phyloP scores from a whole-genome alignment of 2,888 invertebrate genomes.

The Agrochola lota region DNA sequence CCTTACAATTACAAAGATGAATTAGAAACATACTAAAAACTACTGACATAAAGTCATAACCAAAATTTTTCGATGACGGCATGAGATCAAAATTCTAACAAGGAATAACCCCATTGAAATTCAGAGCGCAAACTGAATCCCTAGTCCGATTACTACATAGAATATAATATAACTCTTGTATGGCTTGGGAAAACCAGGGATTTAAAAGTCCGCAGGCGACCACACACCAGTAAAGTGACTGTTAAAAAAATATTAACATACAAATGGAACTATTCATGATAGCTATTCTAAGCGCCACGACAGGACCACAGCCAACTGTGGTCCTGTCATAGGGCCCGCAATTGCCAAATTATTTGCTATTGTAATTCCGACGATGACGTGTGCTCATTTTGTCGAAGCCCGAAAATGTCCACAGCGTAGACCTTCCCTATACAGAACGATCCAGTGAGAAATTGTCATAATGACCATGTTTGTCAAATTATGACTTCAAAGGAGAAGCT shows the following conservation, averaged over 20 bases:
- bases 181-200: neutral
- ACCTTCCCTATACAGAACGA: neutral
- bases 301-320: neutral
- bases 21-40: neutral
- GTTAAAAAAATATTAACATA: slow-evolving; percentile 17
- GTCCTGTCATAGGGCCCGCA: neutral
- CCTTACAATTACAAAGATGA: neutral
- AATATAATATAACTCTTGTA: slow-evolving; percentile 4
- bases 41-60: neutral
- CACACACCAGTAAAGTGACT: neutral
- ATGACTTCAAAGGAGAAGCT: neutral
- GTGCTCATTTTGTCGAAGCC: neutral
- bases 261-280: slow-evolving; percentile 22
- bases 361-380: neutral
- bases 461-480: neutral
- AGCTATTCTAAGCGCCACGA: neutral
- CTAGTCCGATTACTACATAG: neutral
- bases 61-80: neutral
- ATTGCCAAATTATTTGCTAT: slow-evolving; percentile 18
- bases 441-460: neutral
- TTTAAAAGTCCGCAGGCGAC: no score
- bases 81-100: slow-evolving; percentile 2
- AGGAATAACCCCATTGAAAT: slow-evolving; percentile 17
- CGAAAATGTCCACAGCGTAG: neutral
- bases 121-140: slow-evolving; percentile 8